These are phyloP conservation scores for Dicaeum eximium DNA, from an alignment of 2,113 vertebrate genomes.

Conservation along the genomic window DNA sequence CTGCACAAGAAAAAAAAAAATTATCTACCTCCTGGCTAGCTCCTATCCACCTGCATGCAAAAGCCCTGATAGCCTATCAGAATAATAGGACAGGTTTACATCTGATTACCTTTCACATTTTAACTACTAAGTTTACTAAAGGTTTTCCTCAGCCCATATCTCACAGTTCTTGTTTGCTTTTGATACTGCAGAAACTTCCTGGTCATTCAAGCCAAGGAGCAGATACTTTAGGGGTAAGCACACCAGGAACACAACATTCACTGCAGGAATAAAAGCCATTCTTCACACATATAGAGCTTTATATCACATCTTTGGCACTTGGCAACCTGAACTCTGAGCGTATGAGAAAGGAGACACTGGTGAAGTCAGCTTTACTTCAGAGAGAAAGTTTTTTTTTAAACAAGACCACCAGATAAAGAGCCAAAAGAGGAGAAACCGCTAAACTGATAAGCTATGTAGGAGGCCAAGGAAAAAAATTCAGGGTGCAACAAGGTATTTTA, in stretches of 20 bases:
- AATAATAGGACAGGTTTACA: neutral
- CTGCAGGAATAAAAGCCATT: neutral
- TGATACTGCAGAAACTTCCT: constrained; percentile 61
- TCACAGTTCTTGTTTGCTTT: constrained; percentile 44
- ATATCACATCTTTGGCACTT: neutral
- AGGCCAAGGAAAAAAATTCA: neutral
- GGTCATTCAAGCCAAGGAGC: constrained; percentile 9
- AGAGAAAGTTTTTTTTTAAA: neutral
- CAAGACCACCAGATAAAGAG: neutral
- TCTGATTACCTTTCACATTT: constrained; percentile 49
- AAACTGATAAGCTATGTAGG: neutral
- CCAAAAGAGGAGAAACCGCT: neutral
- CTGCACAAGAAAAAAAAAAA: neutral
- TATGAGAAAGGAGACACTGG: neutral
- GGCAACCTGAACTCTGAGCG: neutral
- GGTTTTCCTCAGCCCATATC: constrained; percentile 34
- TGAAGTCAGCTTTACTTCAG: neutral
- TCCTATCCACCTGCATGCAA: neutral
- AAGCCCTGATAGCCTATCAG: neutral
- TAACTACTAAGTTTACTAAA: constrained; percentile 49
- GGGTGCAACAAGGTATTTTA: neutral
- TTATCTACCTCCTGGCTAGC: neutral
- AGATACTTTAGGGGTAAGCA: neutral
- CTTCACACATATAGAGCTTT: neutral
- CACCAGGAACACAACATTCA: neutral